A percentile compares a stretch with the other conserved stretches of the same genome.
Conservation (phyloP, 2,888 invertebrate genomes). For the Heteromurus nitidus region DNA sequence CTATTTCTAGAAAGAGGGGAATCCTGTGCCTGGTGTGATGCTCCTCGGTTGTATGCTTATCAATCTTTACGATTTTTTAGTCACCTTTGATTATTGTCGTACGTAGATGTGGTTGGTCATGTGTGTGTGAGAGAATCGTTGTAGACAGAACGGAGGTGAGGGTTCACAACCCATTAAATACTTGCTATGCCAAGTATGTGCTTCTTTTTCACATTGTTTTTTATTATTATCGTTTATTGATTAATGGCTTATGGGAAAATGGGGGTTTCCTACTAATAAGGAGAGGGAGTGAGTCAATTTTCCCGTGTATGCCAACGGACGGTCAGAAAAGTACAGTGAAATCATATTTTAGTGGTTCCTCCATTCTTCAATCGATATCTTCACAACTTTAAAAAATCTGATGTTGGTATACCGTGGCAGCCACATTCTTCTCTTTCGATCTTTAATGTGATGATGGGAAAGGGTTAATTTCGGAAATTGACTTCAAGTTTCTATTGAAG, state of each 20-base stretch:
- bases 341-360: too few species aligned
- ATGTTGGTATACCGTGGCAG: too few species aligned
- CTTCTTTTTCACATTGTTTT: conserved; percentile 6
- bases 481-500: too few species aligned
- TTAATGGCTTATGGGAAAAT: conserved; percentile 16
- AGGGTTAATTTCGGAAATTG: conserved; percentile 6
- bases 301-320: too few species aligned
- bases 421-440: too few species aligned
- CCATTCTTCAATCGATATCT: too few species aligned
- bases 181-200: background rate
- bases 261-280: too few species aligned
- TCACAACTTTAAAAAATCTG: too few species aligned
- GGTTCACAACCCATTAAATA: background rate
- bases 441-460: background rate
- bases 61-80: conserved; percentile 27
- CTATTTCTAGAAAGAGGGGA: background rate
- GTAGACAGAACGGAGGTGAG: background rate
- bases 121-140: background rate
- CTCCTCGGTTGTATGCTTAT: conserved; percentile 22
- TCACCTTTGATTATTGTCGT: background rate
- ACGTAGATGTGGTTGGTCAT: background rate
- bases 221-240: conserved; percentile 6
- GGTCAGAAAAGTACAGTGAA: too few species aligned
- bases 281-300: too few species aligned
- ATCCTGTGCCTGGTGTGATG: background rate